phyloP scores from a whole-genome alignment of 2,113 vertebrate genomes.

The Nerophis ophidion region DNA sequence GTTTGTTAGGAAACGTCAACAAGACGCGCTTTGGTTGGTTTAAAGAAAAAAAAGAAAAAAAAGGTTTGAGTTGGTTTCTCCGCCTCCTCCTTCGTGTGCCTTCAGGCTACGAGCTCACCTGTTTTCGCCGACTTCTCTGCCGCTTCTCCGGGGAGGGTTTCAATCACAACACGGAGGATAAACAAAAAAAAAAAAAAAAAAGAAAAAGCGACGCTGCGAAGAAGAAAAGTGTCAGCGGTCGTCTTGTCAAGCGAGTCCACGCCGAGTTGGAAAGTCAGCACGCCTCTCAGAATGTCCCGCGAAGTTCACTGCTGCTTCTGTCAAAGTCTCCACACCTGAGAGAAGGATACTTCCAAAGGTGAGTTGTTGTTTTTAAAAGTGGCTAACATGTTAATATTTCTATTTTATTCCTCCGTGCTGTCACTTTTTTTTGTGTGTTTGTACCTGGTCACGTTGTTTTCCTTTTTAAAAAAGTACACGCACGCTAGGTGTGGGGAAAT shows the following conservation, averaged over 20 bases:
- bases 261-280: constrained; percentile 28
- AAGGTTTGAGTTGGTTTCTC: neutral
- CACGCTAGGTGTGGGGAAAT: no score
- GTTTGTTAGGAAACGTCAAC: neutral
- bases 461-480: no score
- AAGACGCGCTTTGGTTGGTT: no score
- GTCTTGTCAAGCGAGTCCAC: neutral
- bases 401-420: no score
- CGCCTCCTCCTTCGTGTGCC: neutral
- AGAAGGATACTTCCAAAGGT: neutral
- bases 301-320: no score
- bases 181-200: no score
- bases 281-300: no score
- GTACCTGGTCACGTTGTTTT: no score
- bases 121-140: constrained; percentile 40
- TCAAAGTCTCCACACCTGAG: neutral
- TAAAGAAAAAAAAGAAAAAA: no score
- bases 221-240: neutral
- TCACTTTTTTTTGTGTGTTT: no score
- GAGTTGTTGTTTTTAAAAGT: neutral
- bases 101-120: constrained; percentile 48
- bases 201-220: neutral
- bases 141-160: constrained; percentile 3
- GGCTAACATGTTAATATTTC: neutral
- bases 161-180: neutral